phyloP scores from a whole-genome alignment of 2,113 vertebrate species.

The Callorhinus ursinus region DNA sequence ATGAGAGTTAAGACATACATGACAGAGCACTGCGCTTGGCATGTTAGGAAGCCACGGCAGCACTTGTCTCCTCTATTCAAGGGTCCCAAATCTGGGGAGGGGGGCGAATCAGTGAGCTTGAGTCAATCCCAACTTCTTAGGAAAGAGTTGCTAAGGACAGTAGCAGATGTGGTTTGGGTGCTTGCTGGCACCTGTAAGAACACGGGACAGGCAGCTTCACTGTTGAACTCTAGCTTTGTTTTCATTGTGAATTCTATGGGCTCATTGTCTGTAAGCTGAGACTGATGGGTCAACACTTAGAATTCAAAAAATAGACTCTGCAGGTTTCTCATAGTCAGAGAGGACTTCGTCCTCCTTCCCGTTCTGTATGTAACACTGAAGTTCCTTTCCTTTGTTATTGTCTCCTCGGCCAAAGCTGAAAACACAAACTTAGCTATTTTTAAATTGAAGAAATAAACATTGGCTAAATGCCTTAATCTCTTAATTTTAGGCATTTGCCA shows the following conservation, averaged over 20 bases:
- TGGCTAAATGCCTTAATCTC: not conserved
- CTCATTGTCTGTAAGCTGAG: not conserved
- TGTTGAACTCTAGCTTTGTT: not conserved
- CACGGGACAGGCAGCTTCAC: too few relatives aligned
- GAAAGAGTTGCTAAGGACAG: not conserved
- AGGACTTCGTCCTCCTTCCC: not conserved
- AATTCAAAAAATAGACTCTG: not conserved
- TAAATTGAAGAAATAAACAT: not conserved
- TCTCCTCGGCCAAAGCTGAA: not conserved
- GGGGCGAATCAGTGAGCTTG: not conserved
- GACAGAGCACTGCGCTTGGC: not conserved
- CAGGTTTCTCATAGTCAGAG: not conserved
- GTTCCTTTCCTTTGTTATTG: not conserved
- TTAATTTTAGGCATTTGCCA: not conserved
- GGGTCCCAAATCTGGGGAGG: too few relatives aligned
- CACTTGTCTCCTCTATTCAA: not conserved
- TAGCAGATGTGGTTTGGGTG: rapidly evolving
- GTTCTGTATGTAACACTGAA: not conserved
- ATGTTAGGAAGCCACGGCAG: rapidly evolving
- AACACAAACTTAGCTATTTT: not conserved
- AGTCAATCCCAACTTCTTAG: not conserved
- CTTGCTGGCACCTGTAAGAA: not conserved
- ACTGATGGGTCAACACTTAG: not conserved
- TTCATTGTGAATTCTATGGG: not conserved
- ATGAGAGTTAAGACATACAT: not conserved